Conservation (phyloP, 2,113 vertebrate species). For the Phrynosoma blainvillii region DNA sequence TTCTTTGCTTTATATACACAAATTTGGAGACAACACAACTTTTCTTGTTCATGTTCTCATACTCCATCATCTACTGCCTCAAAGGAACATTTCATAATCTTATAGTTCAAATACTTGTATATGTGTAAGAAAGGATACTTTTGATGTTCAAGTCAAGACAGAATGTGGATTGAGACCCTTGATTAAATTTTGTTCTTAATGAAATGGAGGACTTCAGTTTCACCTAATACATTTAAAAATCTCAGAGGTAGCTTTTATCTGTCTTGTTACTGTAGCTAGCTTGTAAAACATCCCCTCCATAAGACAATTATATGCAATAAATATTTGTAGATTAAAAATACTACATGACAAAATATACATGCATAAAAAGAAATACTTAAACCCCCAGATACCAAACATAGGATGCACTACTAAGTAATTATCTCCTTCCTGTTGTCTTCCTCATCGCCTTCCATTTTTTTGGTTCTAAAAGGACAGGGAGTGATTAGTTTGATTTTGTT, state of each 20-base stretch:
- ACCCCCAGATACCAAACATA: not conserved
- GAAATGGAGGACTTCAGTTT: not conserved
- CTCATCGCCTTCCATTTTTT: not conserved
- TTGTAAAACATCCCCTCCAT: conserved; percentile 30
- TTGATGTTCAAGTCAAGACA: not conserved
- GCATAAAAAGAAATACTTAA: conserved; percentile 21
- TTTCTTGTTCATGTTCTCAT: not conserved
- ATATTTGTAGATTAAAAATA: conserved; percentile 45
- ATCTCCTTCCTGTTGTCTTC: not conserved
- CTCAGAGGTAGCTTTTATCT: conserved; percentile 54
- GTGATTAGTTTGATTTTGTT: conserved; percentile 16
- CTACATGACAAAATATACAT: conserved; percentile 41
- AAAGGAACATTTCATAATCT: not conserved
- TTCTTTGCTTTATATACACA: not conserved
- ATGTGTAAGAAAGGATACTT: conserved; percentile 10
- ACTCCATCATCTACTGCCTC: not conserved
- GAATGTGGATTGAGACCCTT: not conserved
- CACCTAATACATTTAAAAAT: conserved; percentile 18
- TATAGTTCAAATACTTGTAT: not conserved
- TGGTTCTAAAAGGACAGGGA: not conserved
- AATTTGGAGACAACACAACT: not conserved
- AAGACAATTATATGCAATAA: conserved; percentile 22
- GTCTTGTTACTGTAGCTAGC: conserved; percentile 34
- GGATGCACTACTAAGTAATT: not conserved
- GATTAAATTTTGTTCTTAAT: not conserved